phyloP scores from a whole-genome alignment of 2,113 vertebrate species.

The Bettongia penicillata region DNA sequence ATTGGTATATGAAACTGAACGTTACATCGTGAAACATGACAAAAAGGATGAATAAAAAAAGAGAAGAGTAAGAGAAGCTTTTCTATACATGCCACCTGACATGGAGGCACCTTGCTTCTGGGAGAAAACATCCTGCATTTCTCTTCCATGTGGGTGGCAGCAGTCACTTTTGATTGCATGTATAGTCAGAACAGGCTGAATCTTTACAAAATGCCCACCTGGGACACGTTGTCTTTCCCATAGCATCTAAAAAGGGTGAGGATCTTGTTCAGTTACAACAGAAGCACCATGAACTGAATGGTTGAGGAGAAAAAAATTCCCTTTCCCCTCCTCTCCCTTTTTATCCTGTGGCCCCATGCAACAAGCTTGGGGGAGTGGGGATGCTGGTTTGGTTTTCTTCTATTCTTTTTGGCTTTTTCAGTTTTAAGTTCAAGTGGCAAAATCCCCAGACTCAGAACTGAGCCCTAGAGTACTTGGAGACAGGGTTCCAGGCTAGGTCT shows the following conservation, averaged over 20 bases:
- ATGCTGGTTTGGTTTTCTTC: not conserved
- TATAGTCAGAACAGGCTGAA: not conserved
- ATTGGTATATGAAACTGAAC: too few species aligned
- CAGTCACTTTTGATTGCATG: not conserved
- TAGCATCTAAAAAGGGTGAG: too few species aligned
- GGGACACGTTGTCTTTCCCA: not conserved
- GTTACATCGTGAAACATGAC: not conserved
- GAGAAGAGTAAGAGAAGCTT: not conserved
- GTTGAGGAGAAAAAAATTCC: not conserved
- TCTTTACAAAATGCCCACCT: not conserved
- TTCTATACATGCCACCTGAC: not conserved
- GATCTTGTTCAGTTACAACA: not conserved
- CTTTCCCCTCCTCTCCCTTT: not conserved
- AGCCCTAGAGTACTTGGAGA: not conserved
- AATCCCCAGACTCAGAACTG: not conserved
- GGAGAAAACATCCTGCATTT: not conserved
- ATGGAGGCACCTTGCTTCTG: not conserved
- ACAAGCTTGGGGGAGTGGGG: not conserved
- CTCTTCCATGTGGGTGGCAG: not conserved
- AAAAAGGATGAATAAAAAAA: not conserved
- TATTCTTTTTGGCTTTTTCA: not conserved
- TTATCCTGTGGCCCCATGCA: not conserved
- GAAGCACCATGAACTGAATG: not conserved
- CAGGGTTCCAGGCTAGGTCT: not conserved
- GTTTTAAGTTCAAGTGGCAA: not conserved